Percentiles rank a stretch among this genome's conserved stretches.
These are phyloP conservation scores for Macaria notata DNA, from an alignment of 2,888 invertebrate species.

Conservation along the genomic window DNA sequence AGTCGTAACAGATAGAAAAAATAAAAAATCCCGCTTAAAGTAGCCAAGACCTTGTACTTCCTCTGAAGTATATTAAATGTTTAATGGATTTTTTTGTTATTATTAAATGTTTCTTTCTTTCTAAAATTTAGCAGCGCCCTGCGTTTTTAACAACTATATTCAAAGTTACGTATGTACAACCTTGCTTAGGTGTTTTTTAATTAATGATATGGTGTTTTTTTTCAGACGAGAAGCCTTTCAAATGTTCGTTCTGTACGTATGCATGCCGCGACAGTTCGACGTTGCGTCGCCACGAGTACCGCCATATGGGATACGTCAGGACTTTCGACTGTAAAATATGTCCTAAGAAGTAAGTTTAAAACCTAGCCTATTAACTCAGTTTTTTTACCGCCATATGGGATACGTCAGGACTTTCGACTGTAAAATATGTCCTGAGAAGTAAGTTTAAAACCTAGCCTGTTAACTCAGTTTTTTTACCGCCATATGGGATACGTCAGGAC, in stretches of 20 bases:
- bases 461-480: conserved; percentile 23
- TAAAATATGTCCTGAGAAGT: conserved; percentile 50
- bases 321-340: conserved; percentile 52
- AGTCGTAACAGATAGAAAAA: no score
- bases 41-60: no score
- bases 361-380: not conserved
- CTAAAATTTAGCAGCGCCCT: no score
- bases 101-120: no score
- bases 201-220: conserved; percentile 11
- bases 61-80: no score
- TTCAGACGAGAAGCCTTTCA: conserved; percentile 62
- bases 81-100: no score
- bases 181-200: no score
- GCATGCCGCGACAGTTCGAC: conserved; percentile 66
- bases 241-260: conserved; percentile 61
- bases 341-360: conserved; percentile 42
- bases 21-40: no score
- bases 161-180: no score
- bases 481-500: conserved; percentile 49
- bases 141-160: no score
- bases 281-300: conserved; percentile 52
- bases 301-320: conserved; percentile 50
- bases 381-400: conserved; percentile 49
- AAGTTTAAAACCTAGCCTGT: conserved; percentile 22
- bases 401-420: conserved; percentile 45